phyloP scores from a whole-genome alignment of 2,888 invertebrate species.

The Cryptus armator region DNA sequence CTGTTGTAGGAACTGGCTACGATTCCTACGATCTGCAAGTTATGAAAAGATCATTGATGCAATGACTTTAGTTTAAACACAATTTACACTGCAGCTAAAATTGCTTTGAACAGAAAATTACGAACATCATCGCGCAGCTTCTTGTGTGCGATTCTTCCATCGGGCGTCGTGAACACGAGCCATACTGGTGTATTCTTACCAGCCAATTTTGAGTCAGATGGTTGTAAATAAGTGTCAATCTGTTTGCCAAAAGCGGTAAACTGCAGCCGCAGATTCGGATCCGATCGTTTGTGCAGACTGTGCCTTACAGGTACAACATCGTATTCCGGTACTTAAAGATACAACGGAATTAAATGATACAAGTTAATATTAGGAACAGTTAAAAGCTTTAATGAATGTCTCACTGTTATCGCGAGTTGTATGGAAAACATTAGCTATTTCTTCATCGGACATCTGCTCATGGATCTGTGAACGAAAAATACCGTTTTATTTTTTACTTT shows the following conservation, averaged over 20 bases:
- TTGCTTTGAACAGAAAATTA: not conserved
- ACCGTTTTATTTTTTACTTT: not conserved
- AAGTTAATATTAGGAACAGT: too few species aligned
- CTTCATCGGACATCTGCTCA: not conserved
- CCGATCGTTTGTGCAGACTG: not conserved
- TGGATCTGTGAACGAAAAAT: not conserved
- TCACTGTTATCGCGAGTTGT: not conserved
- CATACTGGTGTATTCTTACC: slow-evolving; percentile 2
- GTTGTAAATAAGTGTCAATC: not conserved
- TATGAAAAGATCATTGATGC: not conserved
- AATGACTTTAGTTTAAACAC: too few species aligned
- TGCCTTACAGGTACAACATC: not conserved
- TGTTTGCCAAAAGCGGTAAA: not conserved
- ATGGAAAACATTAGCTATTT: not conserved
- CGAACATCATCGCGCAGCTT: not conserved
- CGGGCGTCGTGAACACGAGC: not conserved
- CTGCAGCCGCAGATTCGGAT: too few species aligned
- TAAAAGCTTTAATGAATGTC: not conserved
- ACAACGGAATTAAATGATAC: too few species aligned
- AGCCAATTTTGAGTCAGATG: slow-evolving; percentile 1
- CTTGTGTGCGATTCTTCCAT: not conserved
- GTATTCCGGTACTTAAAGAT: slow-evolving; percentile 7
- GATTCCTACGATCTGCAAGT: not conserved
- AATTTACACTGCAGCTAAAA: not conserved
- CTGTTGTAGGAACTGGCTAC: not conserved